Base-by-base conservation (phyloP, 2,888 invertebrate genomes). In the Aporophyla lueneburgensis region DNA sequence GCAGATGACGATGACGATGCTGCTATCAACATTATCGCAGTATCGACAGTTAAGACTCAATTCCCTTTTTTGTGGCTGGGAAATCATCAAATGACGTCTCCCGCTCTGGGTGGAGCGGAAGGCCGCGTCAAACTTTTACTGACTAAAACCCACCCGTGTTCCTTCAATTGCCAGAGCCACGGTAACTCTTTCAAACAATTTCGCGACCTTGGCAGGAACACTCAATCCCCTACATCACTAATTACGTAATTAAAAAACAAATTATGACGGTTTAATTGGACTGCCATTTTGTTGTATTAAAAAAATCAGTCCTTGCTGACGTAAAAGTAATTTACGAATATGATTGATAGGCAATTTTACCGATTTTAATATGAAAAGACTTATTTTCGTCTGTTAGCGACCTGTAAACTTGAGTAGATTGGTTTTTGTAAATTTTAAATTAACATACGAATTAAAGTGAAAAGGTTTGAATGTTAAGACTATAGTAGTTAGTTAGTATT, bases 251-350 rank as follows among this genome's bases (percentile, higher is more conserved):
- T 14, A 51, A 53, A 46, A 54, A 61, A 33, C 7, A 51, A 56
- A 61, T 66, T 43, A 56, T 51, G 5, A 16, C 10, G 14, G 24
- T 66, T 56, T 62, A 78, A 78, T 63, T 67, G 51, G 33, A 21
- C 33, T 21, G 21, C 21, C 61, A 21, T 33, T 40, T 14, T 49
- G 59, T 43, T 54, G 51, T 24, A 69, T 21, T 33, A 65, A 59
- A 80, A 80, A 66, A 65, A 58, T 24, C 54, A 79, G 27, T n/a
- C 51, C 21, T 2, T 58, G 24, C 58, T 74, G 74, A 65, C 80
- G 43, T n/a, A 49, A 74, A 80, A 80, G 69, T 69, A 80, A 80
- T 80, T 80, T 74, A 61, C 24, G 14, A 74, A 33, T n/a, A 66
- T 76, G 75, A 76, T 76, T 71, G 76, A 81, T 61, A 77, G 66